Base-by-base conservation (phyloP, 2,797 vertebrate genomes). In the Halcyon chelicuti region DNA sequence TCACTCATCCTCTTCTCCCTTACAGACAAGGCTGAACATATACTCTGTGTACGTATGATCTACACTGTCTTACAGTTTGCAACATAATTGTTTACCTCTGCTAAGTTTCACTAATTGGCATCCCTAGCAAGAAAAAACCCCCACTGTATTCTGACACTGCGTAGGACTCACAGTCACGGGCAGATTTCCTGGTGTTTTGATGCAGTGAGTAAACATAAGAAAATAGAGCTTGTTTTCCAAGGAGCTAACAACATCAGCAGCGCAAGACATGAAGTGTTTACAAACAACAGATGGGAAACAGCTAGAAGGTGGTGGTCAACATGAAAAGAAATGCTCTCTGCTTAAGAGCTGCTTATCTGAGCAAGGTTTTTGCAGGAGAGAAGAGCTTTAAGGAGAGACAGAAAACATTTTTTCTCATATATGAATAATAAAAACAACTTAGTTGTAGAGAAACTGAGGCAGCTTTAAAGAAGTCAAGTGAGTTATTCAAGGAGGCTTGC, bases 251-350 rank as follows among this genome's bases (percentile, higher is more conserved):
- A 88, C 91, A 94, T 85, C 94, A 95, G 91, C 78, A 94, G 85
- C 54, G 66, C 65, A 74, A 95, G 92, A 67, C 71, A 57, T 3
- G 52, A 88, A 72, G 74, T 93, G 88, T 93, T 95, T 96, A 86
- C 90, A 96, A 95, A 95, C 90, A 97, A 87, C 94, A 95, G 86
- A 96, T 93, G 94, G 96, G 88, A 90, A 76, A 39, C 89, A 70
- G 85, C 70, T 88, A 72, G 11, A 90, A 91, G 66, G 91, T 94
- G 81, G 67, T 49, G 87, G 89, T 88, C 93, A 91, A 47, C 66
- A 20, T 0, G 51, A 86, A 57, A 86, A 78, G 51, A 78, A 73
- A 49, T 2, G 3, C 8, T 28, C 52, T 35, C 35, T 1, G 7
- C 37, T 73, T 44, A 25, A 55, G 42, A 93, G 61, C 42, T 66